Base-by-base conservation (phyloP, 1,140 invertebrate genomes). In the Himalopsyche phryganea region DNA sequence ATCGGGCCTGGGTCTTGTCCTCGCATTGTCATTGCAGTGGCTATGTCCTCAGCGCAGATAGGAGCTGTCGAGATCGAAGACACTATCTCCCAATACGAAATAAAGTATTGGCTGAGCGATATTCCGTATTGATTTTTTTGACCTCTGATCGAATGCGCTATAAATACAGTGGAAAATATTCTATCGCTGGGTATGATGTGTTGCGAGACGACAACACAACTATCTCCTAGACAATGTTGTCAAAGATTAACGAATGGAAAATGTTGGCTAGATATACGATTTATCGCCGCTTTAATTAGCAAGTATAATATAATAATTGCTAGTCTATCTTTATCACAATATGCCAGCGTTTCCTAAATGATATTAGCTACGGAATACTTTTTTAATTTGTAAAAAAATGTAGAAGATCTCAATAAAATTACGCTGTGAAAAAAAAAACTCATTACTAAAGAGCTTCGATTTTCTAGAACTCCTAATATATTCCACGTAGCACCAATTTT, bases 81-180 rank as follows among this genome's bases (percentile, higher is more conserved):
- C 53, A 2, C 15, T 58, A 58, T 50, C 44, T 2, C 35, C 42
- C 57, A 52, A 47, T 52, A 32, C 45, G 44, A 35, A 51, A 32
- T 51, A 14, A 42, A 52, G 23, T 63, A 63, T 62, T 58, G 56
- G 42, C 33, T 19, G n/a, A 11, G 49, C 42, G 61, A 63, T 63
- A 59, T 35, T 46, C 61, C 59, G 5, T 58, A 63, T 63, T 48
- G 57, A 57, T 59, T 59, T 63, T 59, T 56, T 17, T 57, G 61
- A 63, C 61, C 61, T 35, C 61, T 52, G 56, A 63, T 63, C 57
- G 42, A 63, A 56, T 48, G 4, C 19, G 47, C 56, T 63, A 56
- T 59, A 56, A 56, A 63, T 63, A 17, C 42, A 54, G 19, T 54
- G 32, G 33, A 54, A 54, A 54, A 13, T 40, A 15, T 23, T 20